Base-by-base conservation (phyloP, 2,113 vertebrate species). In the Tursiops truncatus region DNA sequence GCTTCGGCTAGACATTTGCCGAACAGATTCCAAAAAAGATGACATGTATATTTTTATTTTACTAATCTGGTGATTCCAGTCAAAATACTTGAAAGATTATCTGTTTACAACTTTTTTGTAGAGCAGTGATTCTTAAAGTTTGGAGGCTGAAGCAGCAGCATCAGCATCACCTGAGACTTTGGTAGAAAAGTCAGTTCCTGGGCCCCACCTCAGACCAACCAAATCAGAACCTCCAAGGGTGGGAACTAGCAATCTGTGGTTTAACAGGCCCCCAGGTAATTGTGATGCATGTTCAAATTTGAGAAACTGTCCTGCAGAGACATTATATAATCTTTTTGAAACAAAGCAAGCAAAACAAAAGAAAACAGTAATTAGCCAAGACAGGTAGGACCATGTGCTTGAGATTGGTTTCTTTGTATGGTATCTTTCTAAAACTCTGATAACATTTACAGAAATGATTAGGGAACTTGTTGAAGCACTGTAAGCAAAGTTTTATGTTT, bases 51-150 rank as follows among this genome's bases (percentile, higher is more conserved):
- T 65, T 79, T 92, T 88, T 74, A n/a, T 85, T 91, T 92, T 79
- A 58, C 25, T 85, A 60, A 70, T 94, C 47, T 91, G 36, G 20
- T 86, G 7, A 71, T 80, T 94, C 10, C 12, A 94, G 63, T 65
- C 44, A 95, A 85, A 96, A 92, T 88, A 81, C 36, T 70, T 79
- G 47, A 68, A 93, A 50, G 50, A 88, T 17, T 63, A 44, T 68
- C 23, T 33, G 50, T 76, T 96, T 84, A 65, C 89, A 94, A 33
- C 67, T 53, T 84, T 96, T 80, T 91, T 71, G 15, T 85, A 50
- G 77, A 91, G 12, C 58, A 77, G 44, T 80, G 76, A 84, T 87
- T 96, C 26, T 76, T 86, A 90, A 94, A 87, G 62, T 79, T 93
- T 87, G 50, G 68, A 62, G 36, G 26, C 67, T 74, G 62, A 94